These are phyloP conservation scores for Cochlearius cochlearius DNA, from an alignment of 2,113 vertebrate genomes.

Conservation along the genomic window DNA sequence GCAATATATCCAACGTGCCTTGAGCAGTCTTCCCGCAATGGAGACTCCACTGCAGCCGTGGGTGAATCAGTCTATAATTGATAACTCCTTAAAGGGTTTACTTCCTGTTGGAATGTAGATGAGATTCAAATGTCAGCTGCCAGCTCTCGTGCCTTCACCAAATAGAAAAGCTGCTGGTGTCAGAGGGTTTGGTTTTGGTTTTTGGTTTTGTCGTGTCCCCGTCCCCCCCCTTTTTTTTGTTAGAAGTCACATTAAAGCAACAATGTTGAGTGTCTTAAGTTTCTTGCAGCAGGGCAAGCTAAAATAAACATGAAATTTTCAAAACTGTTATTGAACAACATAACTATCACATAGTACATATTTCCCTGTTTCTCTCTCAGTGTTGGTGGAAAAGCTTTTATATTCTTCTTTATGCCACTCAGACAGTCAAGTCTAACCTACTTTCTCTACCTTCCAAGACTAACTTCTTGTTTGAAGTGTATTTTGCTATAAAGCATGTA, in stretches of 20 bases:
- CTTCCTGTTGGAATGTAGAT: constrained; percentile 16
- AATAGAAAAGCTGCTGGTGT: not conserved
- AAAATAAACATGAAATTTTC: not conserved
- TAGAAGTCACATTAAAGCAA: not conserved
- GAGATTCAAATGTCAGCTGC: not conserved
- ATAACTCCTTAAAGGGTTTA: not conserved
- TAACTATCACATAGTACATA: not conserved
- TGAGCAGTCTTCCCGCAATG: not conserved
- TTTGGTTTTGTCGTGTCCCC: not conserved
- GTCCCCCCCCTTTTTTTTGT: not conserved
- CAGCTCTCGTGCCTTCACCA: not conserved
- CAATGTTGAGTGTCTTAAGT: not conserved
- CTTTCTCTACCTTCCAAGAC: not conserved
- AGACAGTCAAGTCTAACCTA: not conserved
- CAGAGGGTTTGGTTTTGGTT: not conserved
- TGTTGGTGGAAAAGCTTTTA: not conserved
- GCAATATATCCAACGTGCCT: not conserved
- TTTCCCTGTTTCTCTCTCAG: not conserved
- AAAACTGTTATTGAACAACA: not conserved
- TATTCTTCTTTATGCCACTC: not conserved
- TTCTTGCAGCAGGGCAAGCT: not conserved
- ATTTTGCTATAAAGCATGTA: not conserved
- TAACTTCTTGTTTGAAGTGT: not conserved
- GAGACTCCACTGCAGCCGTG: not conserved
- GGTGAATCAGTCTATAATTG: not conserved